Percentiles rank a stretch among this genome's conserved stretches.
These are phyloP conservation scores for Malacosoma neustria DNA, from an alignment of 2,888 invertebrate genomes.

Conservation along the genomic window DNA sequence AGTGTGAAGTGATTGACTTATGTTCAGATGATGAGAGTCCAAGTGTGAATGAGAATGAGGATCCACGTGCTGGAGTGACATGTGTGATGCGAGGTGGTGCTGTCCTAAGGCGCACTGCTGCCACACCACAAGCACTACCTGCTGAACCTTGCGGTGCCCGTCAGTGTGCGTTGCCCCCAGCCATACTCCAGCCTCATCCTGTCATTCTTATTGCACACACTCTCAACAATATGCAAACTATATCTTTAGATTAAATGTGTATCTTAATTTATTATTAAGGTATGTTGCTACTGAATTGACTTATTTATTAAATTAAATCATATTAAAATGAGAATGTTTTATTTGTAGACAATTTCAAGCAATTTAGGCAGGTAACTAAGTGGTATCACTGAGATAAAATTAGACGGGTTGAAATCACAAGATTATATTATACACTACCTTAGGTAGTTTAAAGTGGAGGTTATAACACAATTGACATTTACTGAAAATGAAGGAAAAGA, in stretches of 20 bases:
- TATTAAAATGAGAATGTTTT: too few relatives aligned
- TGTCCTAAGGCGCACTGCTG: constrained; percentile 49
- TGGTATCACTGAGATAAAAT: too few relatives aligned
- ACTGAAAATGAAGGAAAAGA: too few relatives aligned
- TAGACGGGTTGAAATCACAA: too few relatives aligned
- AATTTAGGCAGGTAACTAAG: too few relatives aligned
- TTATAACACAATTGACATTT: too few relatives aligned
- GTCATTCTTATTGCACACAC: constrained; percentile 60
- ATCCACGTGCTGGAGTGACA: constrained; percentile 51
- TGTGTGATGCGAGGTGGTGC: constrained; percentile 58
- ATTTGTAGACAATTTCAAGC: too few relatives aligned
- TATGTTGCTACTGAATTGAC: constrained; percentile 9
- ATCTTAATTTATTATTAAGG: constrained; percentile 19
- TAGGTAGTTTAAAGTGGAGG: too few relatives aligned
- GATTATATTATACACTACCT: too few relatives aligned
- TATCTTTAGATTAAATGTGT: constrained; percentile 59
- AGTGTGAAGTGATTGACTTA: constrained; percentile 78
- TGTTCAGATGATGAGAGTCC: constrained; percentile 79
- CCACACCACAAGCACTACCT: constrained; percentile 50
- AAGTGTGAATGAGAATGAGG: constrained; percentile 58
- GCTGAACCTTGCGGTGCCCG: constrained; percentile 62
- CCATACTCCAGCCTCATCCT: constrained; percentile 57
- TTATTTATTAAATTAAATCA: not conserved
- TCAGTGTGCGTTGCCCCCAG: constrained; percentile 45
- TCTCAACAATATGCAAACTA: constrained; percentile 63